These are phyloP conservation scores for Glyphotaelius pellucidus DNA, from an alignment of 2,888 invertebrate genomes.

Conservation along the genomic window DNA sequence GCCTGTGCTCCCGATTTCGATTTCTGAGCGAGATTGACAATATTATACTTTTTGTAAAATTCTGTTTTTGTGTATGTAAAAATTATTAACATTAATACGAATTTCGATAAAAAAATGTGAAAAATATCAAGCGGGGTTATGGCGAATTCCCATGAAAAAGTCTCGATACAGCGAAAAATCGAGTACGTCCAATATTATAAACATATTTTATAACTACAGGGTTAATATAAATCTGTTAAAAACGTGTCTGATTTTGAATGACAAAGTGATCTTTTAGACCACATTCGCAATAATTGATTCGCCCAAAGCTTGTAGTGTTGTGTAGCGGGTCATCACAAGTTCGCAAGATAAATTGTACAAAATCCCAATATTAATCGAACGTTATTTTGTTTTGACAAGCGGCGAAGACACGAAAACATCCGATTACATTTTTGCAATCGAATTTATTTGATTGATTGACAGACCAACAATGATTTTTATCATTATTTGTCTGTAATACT, in stretches of 20 bases:
- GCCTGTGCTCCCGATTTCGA: neutral
- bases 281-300: neutral
- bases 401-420: conserved; percentile 3
- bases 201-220: neutral
- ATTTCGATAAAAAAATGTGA: no score
- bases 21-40: no score
- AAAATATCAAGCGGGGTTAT: neutral
- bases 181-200: neutral
- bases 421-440: conserved; percentile 4
- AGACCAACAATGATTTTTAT: conserved; percentile 9
- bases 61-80: no score
- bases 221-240: neutral
- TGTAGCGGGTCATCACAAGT: neutral
- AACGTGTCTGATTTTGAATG: neutral
- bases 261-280: neutral
- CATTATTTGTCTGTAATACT: neutral
- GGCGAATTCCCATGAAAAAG: neutral
- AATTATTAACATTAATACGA: no score
- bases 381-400: conserved; percentile 34
- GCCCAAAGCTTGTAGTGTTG: neutral
- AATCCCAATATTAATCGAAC: conserved; percentile 29
- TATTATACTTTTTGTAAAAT: no score
- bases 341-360: conserved; percentile 32
- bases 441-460: conserved; percentile 36
- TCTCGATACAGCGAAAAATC: neutral